Percentiles rank a stretch among this genome's conserved stretches.
Evolutionary conservation across 2,888 invertebrate species (phyloP).

Genomic region (Apamea sordens): DNA sequence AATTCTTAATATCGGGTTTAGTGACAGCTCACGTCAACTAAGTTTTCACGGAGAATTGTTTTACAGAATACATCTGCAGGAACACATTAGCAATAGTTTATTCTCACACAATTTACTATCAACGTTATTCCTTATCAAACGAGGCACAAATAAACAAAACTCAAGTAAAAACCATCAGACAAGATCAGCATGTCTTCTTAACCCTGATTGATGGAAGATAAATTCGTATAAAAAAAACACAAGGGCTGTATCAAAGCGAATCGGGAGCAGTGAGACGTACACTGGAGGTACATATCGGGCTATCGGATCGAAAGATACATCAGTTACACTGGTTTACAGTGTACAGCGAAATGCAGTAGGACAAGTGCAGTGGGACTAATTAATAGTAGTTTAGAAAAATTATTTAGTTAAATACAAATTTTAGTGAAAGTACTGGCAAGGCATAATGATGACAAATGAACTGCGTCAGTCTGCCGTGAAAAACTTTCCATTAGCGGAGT

Average conservation of each 20-base stretch:
- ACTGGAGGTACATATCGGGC: conserved; percentile 37
- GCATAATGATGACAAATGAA: not conserved
- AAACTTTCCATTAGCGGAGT: too few species aligned
- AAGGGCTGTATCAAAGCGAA: conserved; percentile 71
- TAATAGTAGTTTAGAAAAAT: not conserved
- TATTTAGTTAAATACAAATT: not conserved
- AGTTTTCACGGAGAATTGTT: too few species aligned
- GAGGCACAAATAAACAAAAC: conserved; percentile 52
- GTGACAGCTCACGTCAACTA: too few species aligned
- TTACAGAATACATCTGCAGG: too few species aligned
- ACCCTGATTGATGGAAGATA: conserved; percentile 72
- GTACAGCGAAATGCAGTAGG: conserved; percentile 49
- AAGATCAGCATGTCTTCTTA: conserved; percentile 54
- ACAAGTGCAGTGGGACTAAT: conserved; percentile 4
- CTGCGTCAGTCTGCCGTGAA: too few species aligned
- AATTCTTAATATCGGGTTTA: too few species aligned
- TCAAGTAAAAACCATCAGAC: conserved; percentile 43
- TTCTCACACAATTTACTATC: not conserved
- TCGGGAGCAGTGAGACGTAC: conserved; percentile 68
- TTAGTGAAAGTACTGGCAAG: not conserved
- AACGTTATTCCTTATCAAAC: conserved; percentile 52
- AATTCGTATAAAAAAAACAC: conserved; percentile 65
- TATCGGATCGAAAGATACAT: conserved; percentile 58
- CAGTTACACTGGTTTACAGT: conserved; percentile 36
- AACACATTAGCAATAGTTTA: not conserved